These are phyloP conservation scores for Pangasius sanitwongsei DNA, from an alignment of 2,797 vertebrate species.

Conservation along the genomic window DNA sequence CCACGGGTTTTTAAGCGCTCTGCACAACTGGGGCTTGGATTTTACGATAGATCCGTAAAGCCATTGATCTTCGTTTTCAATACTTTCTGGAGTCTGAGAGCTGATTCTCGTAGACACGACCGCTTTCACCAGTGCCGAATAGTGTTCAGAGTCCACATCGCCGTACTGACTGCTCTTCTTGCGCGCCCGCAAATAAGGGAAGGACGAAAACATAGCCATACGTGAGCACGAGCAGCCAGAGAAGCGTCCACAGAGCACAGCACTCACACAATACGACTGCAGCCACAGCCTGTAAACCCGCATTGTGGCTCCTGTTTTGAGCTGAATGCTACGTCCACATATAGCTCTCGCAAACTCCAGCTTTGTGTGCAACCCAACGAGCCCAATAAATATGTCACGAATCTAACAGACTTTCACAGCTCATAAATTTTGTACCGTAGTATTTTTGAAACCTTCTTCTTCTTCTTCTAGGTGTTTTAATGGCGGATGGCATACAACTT, in stretches of 20 bases:
- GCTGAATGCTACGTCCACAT: not conserved
- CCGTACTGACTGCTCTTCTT: slow-evolving; percentile 85
- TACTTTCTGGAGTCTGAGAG: slow-evolving; percentile 78
- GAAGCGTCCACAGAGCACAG: slow-evolving; percentile 44
- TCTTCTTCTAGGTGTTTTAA: too few species aligned
- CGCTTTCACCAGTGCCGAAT: slow-evolving; percentile 81
- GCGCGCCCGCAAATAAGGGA: slow-evolving; percentile 56
- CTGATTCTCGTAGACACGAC: slow-evolving; percentile 78
- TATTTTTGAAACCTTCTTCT: too few species aligned
- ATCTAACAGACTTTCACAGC: not conserved
- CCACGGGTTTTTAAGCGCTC: slow-evolving; percentile 68
- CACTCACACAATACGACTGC: slow-evolving; percentile 48
- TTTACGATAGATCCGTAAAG: slow-evolving; percentile 82
- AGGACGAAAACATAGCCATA: slow-evolving; percentile 67
- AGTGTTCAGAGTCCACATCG: slow-evolving; percentile 81
- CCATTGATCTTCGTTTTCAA: slow-evolving; percentile 79
- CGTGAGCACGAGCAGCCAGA: slow-evolving; percentile 3
- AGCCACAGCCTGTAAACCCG: slow-evolving; percentile 28
- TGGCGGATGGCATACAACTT: too few species aligned
- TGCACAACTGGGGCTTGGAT: slow-evolving; percentile 62
- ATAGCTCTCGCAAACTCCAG: not conserved
- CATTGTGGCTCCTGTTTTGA: slow-evolving; percentile 56
- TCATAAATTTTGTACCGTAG: not conserved
- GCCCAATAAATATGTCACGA: not conserved
- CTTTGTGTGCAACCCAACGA: not conserved